Evolutionary conservation across 1,140 invertebrate species (phyloP).

Genomic region (Drosophila subobscura): DNA sequence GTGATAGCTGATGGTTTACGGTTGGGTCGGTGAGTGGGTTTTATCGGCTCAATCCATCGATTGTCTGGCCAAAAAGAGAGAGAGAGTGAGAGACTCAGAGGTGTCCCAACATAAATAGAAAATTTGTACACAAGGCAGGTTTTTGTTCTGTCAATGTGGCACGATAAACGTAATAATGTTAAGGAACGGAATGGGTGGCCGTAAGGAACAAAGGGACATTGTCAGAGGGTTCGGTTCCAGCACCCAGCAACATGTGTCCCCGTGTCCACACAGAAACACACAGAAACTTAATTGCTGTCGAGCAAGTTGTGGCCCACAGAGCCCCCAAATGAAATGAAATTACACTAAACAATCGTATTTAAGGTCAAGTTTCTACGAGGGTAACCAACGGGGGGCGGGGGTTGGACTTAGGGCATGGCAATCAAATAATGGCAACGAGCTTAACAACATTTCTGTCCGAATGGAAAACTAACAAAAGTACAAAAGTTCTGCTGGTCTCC

Average conservation of each 20-base stretch:
- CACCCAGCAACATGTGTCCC: slow-evolving; percentile 42
- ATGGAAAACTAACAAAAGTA: slow-evolving; percentile 40
- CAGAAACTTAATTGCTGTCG: slow-evolving; percentile 53
- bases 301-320: slow-evolving; percentile 13
- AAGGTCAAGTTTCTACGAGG: slow-evolving; percentile 34
- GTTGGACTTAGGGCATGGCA: background rate
- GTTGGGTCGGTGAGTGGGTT: slow-evolving; percentile 33
- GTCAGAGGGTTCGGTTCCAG: background rate
- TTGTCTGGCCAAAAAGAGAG: slow-evolving; percentile 16
- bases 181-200: background rate
- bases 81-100: background rate
- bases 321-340: slow-evolving; percentile 37
- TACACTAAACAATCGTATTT: slow-evolving; percentile 50
- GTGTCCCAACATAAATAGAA: slow-evolving; percentile 56
- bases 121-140: slow-evolving; percentile 71
- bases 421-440: slow-evolving; percentile 55
- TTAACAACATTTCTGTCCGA: slow-evolving; percentile 40
- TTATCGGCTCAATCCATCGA: slow-evolving; percentile 51
- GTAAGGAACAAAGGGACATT: no score
- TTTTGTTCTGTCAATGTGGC: slow-evolving; percentile 47
- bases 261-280: slow-evolving; percentile 5
- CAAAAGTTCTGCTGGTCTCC: slow-evolving; percentile 26
- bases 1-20: background rate
- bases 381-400: no score
- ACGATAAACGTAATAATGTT: slow-evolving; percentile 54